These are phyloP conservation scores for Petrocephalus schoutedeni DNA, from an alignment of 2,797 vertebrate genomes.

Conservation along the genomic window DNA sequence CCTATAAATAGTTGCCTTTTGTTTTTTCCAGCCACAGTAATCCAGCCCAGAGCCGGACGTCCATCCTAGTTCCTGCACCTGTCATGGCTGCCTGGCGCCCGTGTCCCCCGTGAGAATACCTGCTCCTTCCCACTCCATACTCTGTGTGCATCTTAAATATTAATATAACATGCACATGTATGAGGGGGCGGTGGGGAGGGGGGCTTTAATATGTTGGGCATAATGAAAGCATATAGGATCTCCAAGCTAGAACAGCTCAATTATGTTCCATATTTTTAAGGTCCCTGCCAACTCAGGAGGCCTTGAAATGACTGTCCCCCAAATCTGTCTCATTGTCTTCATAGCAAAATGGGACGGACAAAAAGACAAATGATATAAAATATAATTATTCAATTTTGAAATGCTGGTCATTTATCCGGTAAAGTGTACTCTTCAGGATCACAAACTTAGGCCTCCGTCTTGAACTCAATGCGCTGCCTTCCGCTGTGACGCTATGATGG, in stretches of 20 bases:
- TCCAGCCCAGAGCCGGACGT: not conserved
- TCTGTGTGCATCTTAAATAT: not conserved
- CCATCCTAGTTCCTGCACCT: not conserved
- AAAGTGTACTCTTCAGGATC: not conserved
- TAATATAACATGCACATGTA: not conserved
- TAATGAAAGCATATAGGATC: not conserved
- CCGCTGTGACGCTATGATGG: not conserved
- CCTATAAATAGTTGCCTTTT: slow-evolving; percentile 2
- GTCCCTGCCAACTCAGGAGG: too few species aligned
- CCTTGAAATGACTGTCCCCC: too few species aligned
- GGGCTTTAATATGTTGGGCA: not conserved
- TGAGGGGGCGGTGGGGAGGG: not conserved
- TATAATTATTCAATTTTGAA: not conserved
- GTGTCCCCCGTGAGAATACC: not conserved
- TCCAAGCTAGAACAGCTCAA: not conserved
- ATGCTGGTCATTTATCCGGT: not conserved
- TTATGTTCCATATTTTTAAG: not conserved
- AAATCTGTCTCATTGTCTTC: not conserved
- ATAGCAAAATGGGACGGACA: not conserved
- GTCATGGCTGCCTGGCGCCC: not conserved
- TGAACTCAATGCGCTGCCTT: not conserved
- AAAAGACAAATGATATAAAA: not conserved
- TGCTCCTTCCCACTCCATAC: not conserved
- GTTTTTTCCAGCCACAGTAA: not conserved
- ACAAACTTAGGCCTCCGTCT: not conserved